Evolutionary conservation across 92 coral and sea anemone genomes (phyloP).

Genomic region (Ricordea florida): DNA sequence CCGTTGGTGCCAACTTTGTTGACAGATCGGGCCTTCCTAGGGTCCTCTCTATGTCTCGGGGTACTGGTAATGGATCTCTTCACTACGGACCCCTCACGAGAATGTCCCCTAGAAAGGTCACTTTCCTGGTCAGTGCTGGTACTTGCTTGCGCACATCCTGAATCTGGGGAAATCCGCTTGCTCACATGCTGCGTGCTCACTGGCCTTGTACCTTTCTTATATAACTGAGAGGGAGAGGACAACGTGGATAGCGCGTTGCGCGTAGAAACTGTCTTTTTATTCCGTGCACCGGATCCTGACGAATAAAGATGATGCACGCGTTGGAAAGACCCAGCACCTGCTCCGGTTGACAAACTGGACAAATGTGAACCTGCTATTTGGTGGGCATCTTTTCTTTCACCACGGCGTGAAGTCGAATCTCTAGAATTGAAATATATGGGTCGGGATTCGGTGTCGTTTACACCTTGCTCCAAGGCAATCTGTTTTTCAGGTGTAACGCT

Average conservation of each 20-base stretch:
- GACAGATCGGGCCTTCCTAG: slow-evolving; percentile 4
- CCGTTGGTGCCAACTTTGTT: background rate
- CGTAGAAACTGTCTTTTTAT: too few relatives aligned
- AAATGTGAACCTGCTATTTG: background rate
- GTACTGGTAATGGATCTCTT: slow-evolving; percentile 6
- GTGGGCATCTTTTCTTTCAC: background rate
- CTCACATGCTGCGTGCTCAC: background rate
- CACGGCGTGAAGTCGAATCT: background rate
- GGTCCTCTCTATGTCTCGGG: background rate
- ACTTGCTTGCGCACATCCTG: slow-evolving; percentile 17
- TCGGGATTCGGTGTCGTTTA: too few relatives aligned
- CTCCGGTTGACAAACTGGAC: background rate
- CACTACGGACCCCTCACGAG: slow-evolving; percentile 22
- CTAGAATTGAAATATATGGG: background rate
- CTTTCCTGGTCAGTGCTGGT: slow-evolving; percentile 15
- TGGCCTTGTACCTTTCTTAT: slow-evolving; percentile 19
- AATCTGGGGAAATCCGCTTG: background rate
- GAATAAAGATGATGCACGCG: slow-evolving; percentile 28
- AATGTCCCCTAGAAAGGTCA: background rate
- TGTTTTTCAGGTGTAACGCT: too few relatives aligned
- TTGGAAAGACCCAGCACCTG: background rate
- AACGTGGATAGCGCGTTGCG: too few relatives aligned
- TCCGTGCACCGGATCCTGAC: slow-evolving; percentile 11
- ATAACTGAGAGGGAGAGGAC: slow-evolving; percentile 21
- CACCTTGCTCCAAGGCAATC: too few relatives aligned